Percentiles rank a stretch among this genome's conserved stretches.
Evolutionary conservation across 2,888 invertebrate species (phyloP).

Genomic region (Drosophila cyrtoloma): DNA sequence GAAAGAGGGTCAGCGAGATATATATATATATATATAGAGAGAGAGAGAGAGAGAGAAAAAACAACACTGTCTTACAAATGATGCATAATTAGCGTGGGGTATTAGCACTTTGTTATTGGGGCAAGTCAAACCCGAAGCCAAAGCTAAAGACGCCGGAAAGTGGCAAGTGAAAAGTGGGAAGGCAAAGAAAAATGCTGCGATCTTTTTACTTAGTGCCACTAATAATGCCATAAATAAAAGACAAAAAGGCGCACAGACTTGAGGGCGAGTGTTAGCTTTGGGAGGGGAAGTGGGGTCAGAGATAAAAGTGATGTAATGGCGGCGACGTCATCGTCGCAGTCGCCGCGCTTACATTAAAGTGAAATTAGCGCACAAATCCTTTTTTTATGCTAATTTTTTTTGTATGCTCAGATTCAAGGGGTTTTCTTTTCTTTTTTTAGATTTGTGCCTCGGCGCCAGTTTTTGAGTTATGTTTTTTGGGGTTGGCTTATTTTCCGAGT

Average conservation of each 20-base stretch:
- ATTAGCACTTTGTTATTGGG: constrained; percentile 80
- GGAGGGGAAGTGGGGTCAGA: constrained; percentile 13
- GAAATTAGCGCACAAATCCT: constrained; percentile 80
- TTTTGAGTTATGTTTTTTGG: constrained; percentile 72
- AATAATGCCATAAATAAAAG: constrained; percentile 79
- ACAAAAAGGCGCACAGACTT: constrained; percentile 33
- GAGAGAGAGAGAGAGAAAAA: constrained; percentile 11
- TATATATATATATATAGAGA: background rate
- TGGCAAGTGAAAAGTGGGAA: constrained; percentile 24
- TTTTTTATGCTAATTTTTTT: constrained; percentile 76
- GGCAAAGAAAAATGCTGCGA: constrained; percentile 60
- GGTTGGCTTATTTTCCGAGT: constrained; percentile 74
- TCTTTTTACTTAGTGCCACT: constrained; percentile 77
- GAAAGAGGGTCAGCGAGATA: background rate
- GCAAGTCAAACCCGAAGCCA: constrained; percentile 46
- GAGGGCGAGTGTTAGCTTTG: background rate
- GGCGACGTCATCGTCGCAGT: constrained; percentile 66
- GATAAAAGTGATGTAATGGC: constrained; percentile 80
- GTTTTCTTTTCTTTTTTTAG: constrained; percentile 34
- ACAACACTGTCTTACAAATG: constrained; percentile 70
- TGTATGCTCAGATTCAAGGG: constrained; percentile 39
- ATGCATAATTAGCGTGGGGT: constrained; percentile 78
- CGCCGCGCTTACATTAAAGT: constrained; percentile 73
- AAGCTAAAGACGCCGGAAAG: constrained; percentile 40
- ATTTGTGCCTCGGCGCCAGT: constrained; percentile 54